phyloP scores from a whole-genome alignment of 1,140 invertebrate genomes.

The Parasteatoda tepidariorum region DNA sequence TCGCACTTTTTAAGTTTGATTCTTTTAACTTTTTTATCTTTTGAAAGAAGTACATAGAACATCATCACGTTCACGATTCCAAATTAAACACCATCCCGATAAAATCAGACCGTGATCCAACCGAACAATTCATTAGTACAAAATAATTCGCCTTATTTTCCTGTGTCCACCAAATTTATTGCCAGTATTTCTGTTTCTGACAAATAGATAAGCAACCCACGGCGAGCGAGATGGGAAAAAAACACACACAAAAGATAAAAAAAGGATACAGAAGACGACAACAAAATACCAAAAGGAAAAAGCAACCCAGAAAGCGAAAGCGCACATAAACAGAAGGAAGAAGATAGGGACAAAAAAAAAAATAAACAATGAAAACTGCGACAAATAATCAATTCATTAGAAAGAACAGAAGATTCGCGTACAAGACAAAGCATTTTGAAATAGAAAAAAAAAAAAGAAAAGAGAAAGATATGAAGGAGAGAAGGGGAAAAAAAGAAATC shows the following conservation, averaged over 20 bases:
- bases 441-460: not conserved
- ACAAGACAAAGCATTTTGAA: not conserved
- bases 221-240: not conserved
- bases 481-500: not conserved
- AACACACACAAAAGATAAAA: too few species aligned
- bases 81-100: not conserved
- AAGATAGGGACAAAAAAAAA: not conserved
- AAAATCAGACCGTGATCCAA: not conserved
- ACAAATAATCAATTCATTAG: slow-evolving; percentile 43
- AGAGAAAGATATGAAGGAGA: not conserved
- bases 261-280: not conserved
- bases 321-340: not conserved
- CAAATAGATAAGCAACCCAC: not conserved
- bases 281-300: not conserved
- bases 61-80: too few species aligned
- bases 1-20: too few species aligned
- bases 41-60: too few species aligned
- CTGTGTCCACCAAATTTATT: not conserved
- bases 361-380: slow-evolving; percentile 5
- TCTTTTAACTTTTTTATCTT: too few species aligned
- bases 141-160: not conserved
- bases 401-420: slow-evolving; percentile 5
- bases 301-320: not conserved
- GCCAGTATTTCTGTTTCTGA: not conserved
- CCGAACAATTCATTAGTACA: not conserved